phyloP scores from a whole-genome alignment of 2,888 invertebrate genomes.

The Callosobruchus maculatus region DNA sequence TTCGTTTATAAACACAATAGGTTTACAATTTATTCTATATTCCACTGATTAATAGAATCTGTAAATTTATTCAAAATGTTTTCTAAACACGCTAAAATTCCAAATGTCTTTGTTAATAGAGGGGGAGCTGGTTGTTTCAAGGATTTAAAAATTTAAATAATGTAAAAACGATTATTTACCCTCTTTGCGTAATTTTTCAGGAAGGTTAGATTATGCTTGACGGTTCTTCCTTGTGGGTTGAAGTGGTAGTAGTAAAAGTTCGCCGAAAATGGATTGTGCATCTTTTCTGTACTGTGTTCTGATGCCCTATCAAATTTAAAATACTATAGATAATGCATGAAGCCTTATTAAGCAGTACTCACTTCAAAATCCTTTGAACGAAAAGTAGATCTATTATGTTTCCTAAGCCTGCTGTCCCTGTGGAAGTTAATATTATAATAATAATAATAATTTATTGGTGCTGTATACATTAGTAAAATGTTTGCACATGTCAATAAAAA shows the following conservation, averaged over 20 bases:
- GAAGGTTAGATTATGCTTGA: neutral
- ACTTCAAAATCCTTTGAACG: neutral
- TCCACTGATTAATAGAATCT: too few relatives aligned
- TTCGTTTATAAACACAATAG: too few relatives aligned
- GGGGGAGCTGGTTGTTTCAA: too few relatives aligned
- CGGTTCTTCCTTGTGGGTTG: neutral
- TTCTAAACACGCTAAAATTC: too few relatives aligned
- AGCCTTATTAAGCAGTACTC: neutral
- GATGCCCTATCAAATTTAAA: neutral
- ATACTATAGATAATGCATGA: neutral
- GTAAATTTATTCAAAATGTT: too few relatives aligned
- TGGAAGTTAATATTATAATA: neutral
- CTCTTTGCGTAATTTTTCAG: neutral
- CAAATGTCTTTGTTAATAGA: too few relatives aligned
- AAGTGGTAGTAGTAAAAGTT: neutral
- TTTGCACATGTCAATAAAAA: too few relatives aligned
- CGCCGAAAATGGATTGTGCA: neutral
- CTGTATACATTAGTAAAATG: too few relatives aligned
- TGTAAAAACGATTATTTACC: neutral
- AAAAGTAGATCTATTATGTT: neutral
- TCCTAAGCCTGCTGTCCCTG: neutral
- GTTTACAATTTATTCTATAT: too few relatives aligned
- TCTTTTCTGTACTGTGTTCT: neutral
- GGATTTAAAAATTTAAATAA: too few relatives aligned
- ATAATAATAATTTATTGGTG: neutral